phyloP scores from a whole-genome alignment of 64 coral and sea anemone species.

The Stichodactyla helianthus region DNA sequence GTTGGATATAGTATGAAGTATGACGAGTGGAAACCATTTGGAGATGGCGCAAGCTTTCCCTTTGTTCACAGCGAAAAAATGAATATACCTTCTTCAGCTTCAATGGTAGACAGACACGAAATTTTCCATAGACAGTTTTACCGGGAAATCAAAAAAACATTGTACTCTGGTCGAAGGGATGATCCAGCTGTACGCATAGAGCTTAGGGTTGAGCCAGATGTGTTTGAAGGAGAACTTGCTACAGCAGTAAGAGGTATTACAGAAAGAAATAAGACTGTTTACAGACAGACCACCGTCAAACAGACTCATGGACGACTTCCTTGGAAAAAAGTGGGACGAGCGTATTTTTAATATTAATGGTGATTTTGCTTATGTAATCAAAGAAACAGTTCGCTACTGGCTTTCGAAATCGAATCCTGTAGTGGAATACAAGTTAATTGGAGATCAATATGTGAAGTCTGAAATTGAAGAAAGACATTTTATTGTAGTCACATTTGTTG shows the following conservation, averaged over 20 bases:
- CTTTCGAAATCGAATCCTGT: constrained; percentile 13
- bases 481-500: constrained; percentile 28
- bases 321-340: constrained; percentile 34
- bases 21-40: constrained; percentile 16
- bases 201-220: constrained; percentile 38
- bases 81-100: constrained; percentile 15
- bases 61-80: constrained; percentile 32
- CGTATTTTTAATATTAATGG: constrained; percentile 31
- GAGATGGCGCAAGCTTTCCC: constrained; percentile 16
- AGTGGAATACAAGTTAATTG: constrained; percentile 31
- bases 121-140: constrained; percentile 38
- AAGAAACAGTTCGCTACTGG: constrained; percentile 31
- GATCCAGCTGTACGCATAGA: constrained; percentile 51
- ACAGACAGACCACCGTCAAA: constrained; percentile 4
- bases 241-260: neutral
- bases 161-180: constrained; percentile 46
- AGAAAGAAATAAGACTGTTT: constrained; percentile 1
- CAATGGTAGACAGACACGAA: constrained; percentile 22
- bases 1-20: neutral
- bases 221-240: constrained; percentile 32
- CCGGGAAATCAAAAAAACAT: constrained; percentile 46
- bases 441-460: constrained; percentile 26
- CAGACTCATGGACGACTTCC: constrained; percentile 14
- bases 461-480: constrained; percentile 31
- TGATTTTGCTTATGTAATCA: constrained; percentile 38